phyloP scores from a whole-genome alignment of 2,113 vertebrate species.

The Cyanoramphus novaezelandiae region DNA sequence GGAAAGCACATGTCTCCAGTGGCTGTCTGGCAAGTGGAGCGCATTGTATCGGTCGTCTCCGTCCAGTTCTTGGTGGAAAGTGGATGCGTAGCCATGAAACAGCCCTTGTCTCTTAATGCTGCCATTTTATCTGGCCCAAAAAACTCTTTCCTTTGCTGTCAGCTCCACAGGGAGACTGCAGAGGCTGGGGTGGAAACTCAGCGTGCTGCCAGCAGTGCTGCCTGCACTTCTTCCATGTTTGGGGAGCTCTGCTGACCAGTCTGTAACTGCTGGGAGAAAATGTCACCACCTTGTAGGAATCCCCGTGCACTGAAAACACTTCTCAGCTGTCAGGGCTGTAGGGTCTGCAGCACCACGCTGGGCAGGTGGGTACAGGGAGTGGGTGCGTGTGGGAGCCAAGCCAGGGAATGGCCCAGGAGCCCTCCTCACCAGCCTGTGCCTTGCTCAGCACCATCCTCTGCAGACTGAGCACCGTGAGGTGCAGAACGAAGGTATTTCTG shows the following conservation, averaged over 20 bases:
- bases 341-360: neutral
- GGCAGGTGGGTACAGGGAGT: neutral
- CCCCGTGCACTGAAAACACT: neutral
- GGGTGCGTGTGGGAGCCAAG: rapidly evolving
- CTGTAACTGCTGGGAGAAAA: neutral
- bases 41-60: neutral
- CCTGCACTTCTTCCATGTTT: neutral
- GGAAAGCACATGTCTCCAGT: neutral
- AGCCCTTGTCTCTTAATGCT: slow-evolving; percentile 17
- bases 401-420: neutral
- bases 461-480: neutral
- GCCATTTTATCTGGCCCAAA: slow-evolving; percentile 35
- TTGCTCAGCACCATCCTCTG: rapidly evolving
- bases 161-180: slow-evolving; percentile 27
- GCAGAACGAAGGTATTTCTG: neutral
- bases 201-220: slow-evolving; percentile 15
- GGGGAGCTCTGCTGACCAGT: neutral
- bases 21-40: slow-evolving; percentile 2
- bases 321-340: rapidly evolving
- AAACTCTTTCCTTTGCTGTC: slow-evolving; percentile 44
- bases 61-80: slow-evolving; percentile 33
- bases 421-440: neutral
- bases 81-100: slow-evolving; percentile 25
- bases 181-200: slow-evolving; percentile 18
- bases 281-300: neutral